Evolutionary conservation across 1,140 invertebrate species (phyloP), one percentile per base, ranked within the genome.

Genomic region (Eupeodes corollae): DNA sequence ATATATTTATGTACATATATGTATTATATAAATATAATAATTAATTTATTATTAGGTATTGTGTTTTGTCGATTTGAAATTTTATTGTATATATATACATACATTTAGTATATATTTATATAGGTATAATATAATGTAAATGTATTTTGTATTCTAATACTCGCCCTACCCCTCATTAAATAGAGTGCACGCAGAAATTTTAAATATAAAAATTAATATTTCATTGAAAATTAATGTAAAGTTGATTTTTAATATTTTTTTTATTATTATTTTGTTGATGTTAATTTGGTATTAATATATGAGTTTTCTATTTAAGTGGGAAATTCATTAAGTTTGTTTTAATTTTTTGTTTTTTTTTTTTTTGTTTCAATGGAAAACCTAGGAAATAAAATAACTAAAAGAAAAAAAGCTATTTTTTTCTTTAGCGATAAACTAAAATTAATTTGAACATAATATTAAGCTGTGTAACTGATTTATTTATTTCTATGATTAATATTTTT

Each of bases 121-220:
- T 26, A 42, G 16, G 13, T 16, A 42, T 42, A 18, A 15, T 18
- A 13, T 50, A 55, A 47, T 57, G 30, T 26, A 31, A 30, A n/a
- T 33, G 48, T 41, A 44, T 50, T 48, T 50, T 61, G 15, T 37
- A n/a, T 37, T 61, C 61, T 61, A 61, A 61, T 61, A 26, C 61
- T 64, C 61, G 61, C 61, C 61, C 61, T 59, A 56, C 61, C 61
- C 61, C 59, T 61, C 57, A 49, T 57, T 61, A 59, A 54, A 63
- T 58, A 64, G 59, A 64, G 61, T 64, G 61, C 61, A 63, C 61
- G 61, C 61, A 64, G 57, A 61, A 63, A 58, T 63, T 63, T 56
- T 55, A 53, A 57, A 59, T 56, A 52, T 51, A 52, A 48, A 48
- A 47, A 42, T 32, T 48, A 42, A 48, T 26, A 26, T 26, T 26